Evolutionary conservation across 2,113 vertebrate species (phyloP), one percentile per base, ranked within the genome.

Genomic region (Plestiodon gilberti): DNA sequence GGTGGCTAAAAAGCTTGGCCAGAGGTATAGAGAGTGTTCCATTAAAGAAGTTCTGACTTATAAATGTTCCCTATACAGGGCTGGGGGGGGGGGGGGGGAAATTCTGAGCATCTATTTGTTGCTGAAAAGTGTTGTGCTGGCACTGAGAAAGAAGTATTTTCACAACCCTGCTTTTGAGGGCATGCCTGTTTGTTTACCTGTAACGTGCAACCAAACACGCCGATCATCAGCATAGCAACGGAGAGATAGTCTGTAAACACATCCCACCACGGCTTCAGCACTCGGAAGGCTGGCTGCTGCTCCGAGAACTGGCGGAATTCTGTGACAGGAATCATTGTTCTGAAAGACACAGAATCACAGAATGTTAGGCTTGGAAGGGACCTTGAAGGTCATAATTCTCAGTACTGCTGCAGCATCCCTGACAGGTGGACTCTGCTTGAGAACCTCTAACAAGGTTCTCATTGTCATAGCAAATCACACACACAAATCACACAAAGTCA

Each of bases 251-350:
- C 99, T 0, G 98, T 98, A 88, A 99, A 99, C 88, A 99, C 99
- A 43, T 99, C 99, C 99, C 99, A 99, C 99, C 99, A 99, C 0
- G 99, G 99, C 94, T 99, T 99, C 92, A 99, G 97, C 86, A 99
- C 99, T 35, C 99, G 96, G 96, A 99, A 99, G 0, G 98, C 98
- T 1, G 98, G 98, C 96, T 99, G 99, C 95, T 99, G 98, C 94
- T 99, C 99, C 33, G 98, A 97, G 96, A 99, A 99, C 96, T 99
- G 99, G 4, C 98, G 98, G 91, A 99, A 99, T 96, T 99, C 99
- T 1, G 98, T 99, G 91, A 99, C 96, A 0, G 99, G 99, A 97
- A 99, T 99, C 98, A 99, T 99, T 90, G 85, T 97, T 97, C 97
- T 97, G 95, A 85, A 95, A 95, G 90, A 95, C 40, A 94, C 43